Evolutionary conservation across 2,888 invertebrate species (phyloP).

Genomic region (Drosophila nr. medialis): DNA sequence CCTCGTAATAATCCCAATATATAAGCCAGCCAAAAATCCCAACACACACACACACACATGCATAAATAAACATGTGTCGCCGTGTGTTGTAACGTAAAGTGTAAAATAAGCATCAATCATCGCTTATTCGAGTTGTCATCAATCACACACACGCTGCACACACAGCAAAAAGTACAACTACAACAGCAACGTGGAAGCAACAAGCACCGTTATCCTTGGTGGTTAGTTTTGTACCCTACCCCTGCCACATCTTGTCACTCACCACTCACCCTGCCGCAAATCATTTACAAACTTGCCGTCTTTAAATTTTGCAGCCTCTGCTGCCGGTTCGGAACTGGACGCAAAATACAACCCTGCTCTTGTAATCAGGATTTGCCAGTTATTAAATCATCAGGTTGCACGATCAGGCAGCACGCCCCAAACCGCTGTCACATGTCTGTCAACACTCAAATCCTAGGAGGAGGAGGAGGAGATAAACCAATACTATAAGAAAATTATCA

Average conservation of each 20-base stretch:
- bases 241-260: background rate
- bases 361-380: slow-evolving; percentile 63
- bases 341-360: slow-evolving; percentile 6
- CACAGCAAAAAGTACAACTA: slow-evolving; percentile 53
- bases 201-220: slow-evolving; percentile 50
- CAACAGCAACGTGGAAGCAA: slow-evolving; percentile 33
- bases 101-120: slow-evolving; percentile 83
- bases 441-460: slow-evolving; percentile 53
- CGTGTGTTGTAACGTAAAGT: slow-evolving; percentile 80
- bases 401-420: slow-evolving; percentile 49
- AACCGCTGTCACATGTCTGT: slow-evolving; percentile 70
- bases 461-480: slow-evolving; percentile 2
- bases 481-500: background rate
- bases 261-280: background rate
- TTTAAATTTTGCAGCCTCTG: slow-evolving; percentile 57
- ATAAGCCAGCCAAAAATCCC: slow-evolving; percentile 43
- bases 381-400: slow-evolving; percentile 78
- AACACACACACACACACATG: slow-evolving; percentile 28
- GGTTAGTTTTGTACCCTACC: slow-evolving; percentile 46
- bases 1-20: slow-evolving; percentile 75
- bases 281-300: slow-evolving; percentile 46
- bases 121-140: slow-evolving; percentile 84
- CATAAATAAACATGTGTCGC: slow-evolving; percentile 79
- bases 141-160: slow-evolving; percentile 79
- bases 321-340: background rate